Conservation (phyloP, 2,113 vertebrate genomes). For the Caretta caretta region DNA sequence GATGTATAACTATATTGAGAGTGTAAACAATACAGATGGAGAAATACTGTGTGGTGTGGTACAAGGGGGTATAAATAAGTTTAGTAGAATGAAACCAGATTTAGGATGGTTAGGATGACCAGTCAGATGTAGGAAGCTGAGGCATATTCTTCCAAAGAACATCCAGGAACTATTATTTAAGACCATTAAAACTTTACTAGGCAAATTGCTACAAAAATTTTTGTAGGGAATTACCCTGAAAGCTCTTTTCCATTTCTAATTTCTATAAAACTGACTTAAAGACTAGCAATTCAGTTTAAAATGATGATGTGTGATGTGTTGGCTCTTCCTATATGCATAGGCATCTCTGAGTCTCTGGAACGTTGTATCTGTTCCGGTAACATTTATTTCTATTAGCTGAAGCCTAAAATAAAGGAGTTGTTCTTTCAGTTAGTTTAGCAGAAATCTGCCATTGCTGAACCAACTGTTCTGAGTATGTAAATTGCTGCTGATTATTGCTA, state of each 20-base stretch:
- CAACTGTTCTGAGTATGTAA: not conserved
- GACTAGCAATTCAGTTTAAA: not conserved
- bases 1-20: not conserved
- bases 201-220: not conserved
- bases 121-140: not conserved
- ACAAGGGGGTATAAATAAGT: not conserved
- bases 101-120: not conserved
- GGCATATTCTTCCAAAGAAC: not conserved
- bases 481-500: not conserved
- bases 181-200: not conserved
- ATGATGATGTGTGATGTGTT: not conserved
- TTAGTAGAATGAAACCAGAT: not conserved
- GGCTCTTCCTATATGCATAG: not conserved
- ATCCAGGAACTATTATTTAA: not conserved
- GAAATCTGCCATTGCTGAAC: not conserved
- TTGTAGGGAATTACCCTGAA: not conserved
- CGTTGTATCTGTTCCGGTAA: not conserved
- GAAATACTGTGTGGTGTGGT: not conserved
- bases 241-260: not conserved
- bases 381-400: not conserved
- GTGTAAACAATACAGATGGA: not conserved
- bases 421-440: not conserved
- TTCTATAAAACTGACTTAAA: not conserved
- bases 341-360: not conserved
- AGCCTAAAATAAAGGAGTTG: not conserved